Conservation (phyloP, 2,797 vertebrate species). For the Mionectes olivaceus region DNA sequence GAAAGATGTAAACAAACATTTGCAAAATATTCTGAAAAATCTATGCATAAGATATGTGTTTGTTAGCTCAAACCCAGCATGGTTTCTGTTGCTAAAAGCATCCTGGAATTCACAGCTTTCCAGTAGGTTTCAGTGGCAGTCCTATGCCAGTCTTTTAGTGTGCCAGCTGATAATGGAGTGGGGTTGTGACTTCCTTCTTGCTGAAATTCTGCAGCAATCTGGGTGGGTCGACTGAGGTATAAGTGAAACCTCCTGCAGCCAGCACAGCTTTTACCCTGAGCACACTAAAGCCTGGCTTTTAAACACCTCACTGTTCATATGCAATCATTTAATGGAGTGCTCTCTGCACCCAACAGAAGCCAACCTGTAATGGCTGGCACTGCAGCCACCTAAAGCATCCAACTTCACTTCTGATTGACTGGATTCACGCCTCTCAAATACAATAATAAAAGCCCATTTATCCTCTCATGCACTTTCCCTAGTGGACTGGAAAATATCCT, state of each 20-base stretch:
- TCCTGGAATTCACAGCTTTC: not conserved
- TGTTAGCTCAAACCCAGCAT: not conserved
- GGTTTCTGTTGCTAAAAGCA: not conserved
- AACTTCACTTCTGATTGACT: not conserved
- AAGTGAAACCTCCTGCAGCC: not conserved
- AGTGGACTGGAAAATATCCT: not conserved
- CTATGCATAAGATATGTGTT: not conserved
- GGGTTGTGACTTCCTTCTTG: not conserved
- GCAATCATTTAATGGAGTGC: not conserved
- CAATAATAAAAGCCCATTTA: constrained; percentile 11
- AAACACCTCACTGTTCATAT: not conserved
- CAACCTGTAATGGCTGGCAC: not conserved
- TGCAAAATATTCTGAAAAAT: not conserved
- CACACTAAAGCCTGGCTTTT: not conserved
- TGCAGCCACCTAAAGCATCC: not conserved
- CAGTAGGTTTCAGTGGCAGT: not conserved
- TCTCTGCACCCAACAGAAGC: not conserved
- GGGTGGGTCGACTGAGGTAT: not conserved
- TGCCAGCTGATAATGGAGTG: not conserved
- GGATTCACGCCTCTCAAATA: not conserved
- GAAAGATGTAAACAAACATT: not conserved
- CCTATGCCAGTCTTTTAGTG: not conserved
- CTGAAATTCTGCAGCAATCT: not conserved
- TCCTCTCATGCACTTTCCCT: not conserved
- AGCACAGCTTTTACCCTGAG: not conserved